Base-by-base conservation (phyloP, 2,797 vertebrate species). In the Anguilla anguilla region DNA sequence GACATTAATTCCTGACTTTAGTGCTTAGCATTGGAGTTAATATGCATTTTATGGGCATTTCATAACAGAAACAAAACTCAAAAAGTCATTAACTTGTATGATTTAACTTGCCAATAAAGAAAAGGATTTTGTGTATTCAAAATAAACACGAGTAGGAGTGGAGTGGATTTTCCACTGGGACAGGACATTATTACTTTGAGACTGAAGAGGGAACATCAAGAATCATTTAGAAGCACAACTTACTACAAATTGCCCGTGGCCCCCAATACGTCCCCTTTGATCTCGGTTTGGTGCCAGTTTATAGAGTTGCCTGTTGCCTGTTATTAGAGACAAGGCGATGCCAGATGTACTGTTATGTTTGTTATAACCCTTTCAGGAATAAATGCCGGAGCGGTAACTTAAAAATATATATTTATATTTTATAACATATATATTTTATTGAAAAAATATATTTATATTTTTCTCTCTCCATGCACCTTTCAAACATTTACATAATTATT, bases 181-280 rank as follows among this genome's bases (percentile, higher is more conserved):
- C 6, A 51, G 79, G 77, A 51, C 43, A 51, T n/a, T 77, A 28
- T 22, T 83, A 28, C 49, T 82, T 82, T 46, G 2, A n/a, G 49
- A 28, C 46, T 15, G 11, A 28, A 86, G 53, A 88, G 88, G 91
- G 92, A 69, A 85, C 64, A 61, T 90, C 35, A 22, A 74, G 22
- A 64, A 82, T 46, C 77, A 83, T 64, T 93, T 92, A 83, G 81
- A 64, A 64, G 43, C 57, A 69, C 88, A 81, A 61, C 88, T 91
- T 91, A 43, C 92, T 92, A 87, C 86, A 86, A 92, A 91, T 85
- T 88, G 93, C 93, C 92, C 90, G 89, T 91, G 92, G 94, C 94
- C 92, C 93, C 94, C 95, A 95, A 93, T 93, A 93, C 94, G 93
- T 93, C 90, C 91, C 83, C 91, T 96, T 96, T 97, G 95, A 96